Base-by-base conservation (phyloP, 2,113 vertebrate species). In the Perca schrenkii region DNA sequence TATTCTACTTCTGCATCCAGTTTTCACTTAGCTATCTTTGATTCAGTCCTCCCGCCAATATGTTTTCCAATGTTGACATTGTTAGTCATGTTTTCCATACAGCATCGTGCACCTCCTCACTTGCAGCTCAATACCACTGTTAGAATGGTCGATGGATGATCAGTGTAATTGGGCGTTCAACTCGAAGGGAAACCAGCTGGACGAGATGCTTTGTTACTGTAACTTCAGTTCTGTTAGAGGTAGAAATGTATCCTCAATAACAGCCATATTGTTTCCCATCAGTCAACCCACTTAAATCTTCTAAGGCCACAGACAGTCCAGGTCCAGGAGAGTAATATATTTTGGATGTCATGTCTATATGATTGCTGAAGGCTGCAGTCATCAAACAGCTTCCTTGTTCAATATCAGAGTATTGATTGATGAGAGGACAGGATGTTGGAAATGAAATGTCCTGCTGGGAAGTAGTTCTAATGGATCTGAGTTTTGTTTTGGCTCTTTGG, bases 81-180 rank as follows among this genome's bases (percentile, higher is more conserved):
- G 89, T 90, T 75, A 68, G 70, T 83, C 70, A 31, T 87, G 80
- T 92, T 91, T 87, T 90, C 69, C 77, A 63, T 86, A 57, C 90
- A 84, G 82, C 88, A 22, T 73, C 82, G 61, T 0, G 81, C 85
- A 40, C 40, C 72, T 77, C 64, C 73, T 90, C 78, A 69, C 79
- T 81, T 73, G 69, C 79, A 82, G 63, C 69, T 86, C 78, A 72
- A 61, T 77, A 28, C 61, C 65, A 6, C 82, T 17, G 56, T 77
- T 86, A 57, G 56, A 84, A 85, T 72, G 16, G 36, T 16, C 8
- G 61, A 86, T 67, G 66, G 79, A 81, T 77, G 74, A 87, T 85
- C 79, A n/a, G 80, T 63, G 75, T 76, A 87, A 91, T 88, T 82
- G 81, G 62, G 53, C 46, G 14, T 70, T 78, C 52, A 67, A 47